Evolutionary conservation across 2,797 vertebrate genomes (phyloP).

Genomic region (Rhinogobio ventralis): DNA sequence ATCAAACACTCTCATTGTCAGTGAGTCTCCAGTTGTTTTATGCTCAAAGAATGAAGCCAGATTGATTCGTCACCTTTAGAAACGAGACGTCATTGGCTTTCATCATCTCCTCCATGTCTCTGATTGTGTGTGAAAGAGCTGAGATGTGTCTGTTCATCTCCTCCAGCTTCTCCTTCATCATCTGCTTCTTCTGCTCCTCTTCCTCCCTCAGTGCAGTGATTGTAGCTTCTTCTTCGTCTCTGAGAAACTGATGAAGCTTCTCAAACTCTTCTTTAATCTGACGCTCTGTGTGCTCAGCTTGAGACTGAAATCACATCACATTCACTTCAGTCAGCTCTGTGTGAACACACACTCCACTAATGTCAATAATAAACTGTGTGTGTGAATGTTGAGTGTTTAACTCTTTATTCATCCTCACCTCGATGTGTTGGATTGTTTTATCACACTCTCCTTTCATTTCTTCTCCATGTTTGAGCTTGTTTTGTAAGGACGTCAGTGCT

Average conservation of each 20-base stretch:
- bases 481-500: not conserved
- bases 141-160: no score
- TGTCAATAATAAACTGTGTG: not conserved
- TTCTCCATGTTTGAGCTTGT: not conserved
- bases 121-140: not conserved
- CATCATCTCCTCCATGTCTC: not conserved
- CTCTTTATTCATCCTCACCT: not conserved
- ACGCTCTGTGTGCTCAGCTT: not conserved
- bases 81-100: not conserved
- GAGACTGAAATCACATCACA: constrained; percentile 4
- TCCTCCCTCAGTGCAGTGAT: no score
- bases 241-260: not conserved
- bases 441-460: not conserved
- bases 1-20: not conserved
- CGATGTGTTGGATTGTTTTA: not conserved
- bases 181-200: no score
- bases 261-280: constrained; percentile 1
- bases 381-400: not conserved
- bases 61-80: not conserved
- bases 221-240: not conserved
- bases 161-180: no score
- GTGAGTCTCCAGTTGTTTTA: not conserved
- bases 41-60: not conserved
- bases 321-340: not conserved
- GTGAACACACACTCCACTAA: not conserved